Conservation (phyloP, 2,113 vertebrate species). For the Bos javanicus region DNA sequence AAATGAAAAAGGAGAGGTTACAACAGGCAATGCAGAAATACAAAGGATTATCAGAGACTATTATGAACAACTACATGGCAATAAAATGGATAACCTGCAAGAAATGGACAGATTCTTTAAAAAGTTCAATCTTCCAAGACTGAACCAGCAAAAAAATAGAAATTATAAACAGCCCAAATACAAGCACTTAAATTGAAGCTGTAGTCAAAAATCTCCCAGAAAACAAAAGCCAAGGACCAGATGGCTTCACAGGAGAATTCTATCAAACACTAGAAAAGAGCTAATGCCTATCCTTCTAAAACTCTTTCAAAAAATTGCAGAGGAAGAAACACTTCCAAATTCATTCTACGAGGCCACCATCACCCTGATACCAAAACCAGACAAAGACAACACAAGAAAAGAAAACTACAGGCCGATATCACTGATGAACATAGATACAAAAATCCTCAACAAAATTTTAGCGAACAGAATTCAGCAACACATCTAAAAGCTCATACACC, state of each 20-base stretch:
- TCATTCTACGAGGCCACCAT: not conserved
- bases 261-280: not conserved
- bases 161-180: not conserved
- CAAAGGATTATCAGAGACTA: not conserved
- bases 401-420: not conserved
- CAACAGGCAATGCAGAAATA: not conserved
- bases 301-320: not conserved
- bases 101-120: not conserved
- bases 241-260: not conserved
- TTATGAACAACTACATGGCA: not conserved
- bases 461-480: not conserved
- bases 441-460: not conserved
- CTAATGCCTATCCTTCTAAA: not conserved
- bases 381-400: not conserved
- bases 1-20: not conserved
- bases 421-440: not conserved
- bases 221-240: not conserved
- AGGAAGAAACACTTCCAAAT: not conserved
- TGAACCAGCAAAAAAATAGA: not conserved
- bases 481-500: not conserved
- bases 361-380: not conserved
- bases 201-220: not conserved
- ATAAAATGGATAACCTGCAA: not conserved
- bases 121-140: not conserved
- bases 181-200: not conserved